Evolutionary conservation across 2,888 invertebrate species (phyloP).

Genomic region (Nesidiocoris tenuis): DNA sequence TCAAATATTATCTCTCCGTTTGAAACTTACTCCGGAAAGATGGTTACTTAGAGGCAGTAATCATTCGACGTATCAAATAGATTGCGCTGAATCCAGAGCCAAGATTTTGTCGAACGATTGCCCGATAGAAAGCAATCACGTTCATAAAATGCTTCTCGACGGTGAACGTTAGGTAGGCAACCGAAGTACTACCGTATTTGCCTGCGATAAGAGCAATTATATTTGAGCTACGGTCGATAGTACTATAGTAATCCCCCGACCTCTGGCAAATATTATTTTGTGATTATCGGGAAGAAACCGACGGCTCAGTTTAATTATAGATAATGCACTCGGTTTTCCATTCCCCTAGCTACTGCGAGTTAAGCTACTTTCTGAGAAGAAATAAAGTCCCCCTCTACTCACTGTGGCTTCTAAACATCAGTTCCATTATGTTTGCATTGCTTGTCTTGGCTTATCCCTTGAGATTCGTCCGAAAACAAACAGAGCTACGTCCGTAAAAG

Average conservation of each 20-base stretch:
- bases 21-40: not conserved
- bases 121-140: not conserved
- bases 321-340: slow-evolving; percentile 1
- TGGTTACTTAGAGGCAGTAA: not conserved
- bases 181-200: not conserved
- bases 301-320: slow-evolving; percentile 17
- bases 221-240: not conserved
- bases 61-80: not conserved
- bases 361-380: not conserved
- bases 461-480: not conserved
- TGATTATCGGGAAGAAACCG: not conserved
- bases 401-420: not conserved
- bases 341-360: not conserved
- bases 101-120: not conserved
- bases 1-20: not conserved
- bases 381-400: not conserved
- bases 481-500: not conserved
- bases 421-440: not conserved
- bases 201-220: not conserved
- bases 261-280: not conserved
- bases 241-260: not conserved
- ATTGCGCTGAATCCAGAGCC: not conserved
- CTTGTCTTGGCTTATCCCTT: not conserved
- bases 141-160: not conserved
- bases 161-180: not conserved